Evolutionary conservation across 2,113 vertebrate genomes (phyloP), one percentile per base, ranked within the genome.

Genomic region (Pterophyllum scalare): DNA sequence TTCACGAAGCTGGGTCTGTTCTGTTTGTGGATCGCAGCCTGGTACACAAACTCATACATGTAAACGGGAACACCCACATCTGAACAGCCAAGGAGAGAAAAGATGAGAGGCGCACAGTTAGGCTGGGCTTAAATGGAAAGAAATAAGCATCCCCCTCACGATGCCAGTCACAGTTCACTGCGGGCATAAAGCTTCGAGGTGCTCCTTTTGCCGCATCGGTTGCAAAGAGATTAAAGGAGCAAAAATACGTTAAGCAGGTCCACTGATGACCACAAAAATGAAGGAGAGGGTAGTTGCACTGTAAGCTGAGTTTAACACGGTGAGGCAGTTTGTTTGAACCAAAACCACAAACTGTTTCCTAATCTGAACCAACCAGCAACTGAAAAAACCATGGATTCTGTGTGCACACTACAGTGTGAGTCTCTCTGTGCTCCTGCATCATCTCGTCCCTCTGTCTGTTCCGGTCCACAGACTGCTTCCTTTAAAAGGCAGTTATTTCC

Each of bases 1-100:
- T 96, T 98, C 46, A 99, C 97, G 75, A 96, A 98, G 59, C 90
- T 89, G 6, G 98, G 97, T 11, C 95, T 91, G 11, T 26, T 52
- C 9, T 89, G 58, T 38, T 89, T 62, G 15, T 82, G 64, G 6
- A 93, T 60, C 46, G 88, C 93, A 1, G 96, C 91, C 0, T 88
- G 88, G 72, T 98, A 96, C 2, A 96, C 96, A 88, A 97, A 98
- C 89, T 99, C 97, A 7, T 98, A 99, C 85, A 98, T 90, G 89
- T 97, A 98, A 46, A 98, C 96, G 1, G 96, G 93, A 26, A 90
- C 90, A 1, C 96, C 97, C 1, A 91, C 92, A 64, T 97, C 97
- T 99, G 81, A 60, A 80, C 6, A 49, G 22, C 15, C 57, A 3
- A 67, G 40, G 46, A 61, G 24, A 54, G 13, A 52, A 28, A 8